Evolutionary conservation across 2,888 invertebrate species (phyloP).

Genomic region (Parnassius glacialis): DNA sequence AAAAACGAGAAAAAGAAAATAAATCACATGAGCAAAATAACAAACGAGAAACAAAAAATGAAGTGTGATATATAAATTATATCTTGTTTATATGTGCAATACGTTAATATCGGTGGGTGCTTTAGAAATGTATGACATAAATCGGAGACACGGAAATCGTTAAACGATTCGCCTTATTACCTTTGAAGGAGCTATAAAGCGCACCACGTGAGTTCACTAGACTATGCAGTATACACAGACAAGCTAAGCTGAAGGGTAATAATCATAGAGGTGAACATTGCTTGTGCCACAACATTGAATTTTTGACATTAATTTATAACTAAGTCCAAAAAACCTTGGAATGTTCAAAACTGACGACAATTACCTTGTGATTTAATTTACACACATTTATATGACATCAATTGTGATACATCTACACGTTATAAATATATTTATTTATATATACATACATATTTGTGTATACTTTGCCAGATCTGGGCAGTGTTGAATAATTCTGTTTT

Average conservation of each 20-base stretch:
- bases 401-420: too few species aligned
- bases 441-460: too few species aligned
- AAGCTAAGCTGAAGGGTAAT: conserved; percentile 67
- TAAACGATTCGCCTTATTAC: conserved; percentile 30
- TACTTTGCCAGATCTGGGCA: too few species aligned
- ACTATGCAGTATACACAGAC: conserved; percentile 56
- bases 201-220: conserved; percentile 45
- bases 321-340: conserved; percentile 60
- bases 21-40: conserved; percentile 50
- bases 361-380: not conserved
- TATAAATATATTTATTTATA: too few species aligned
- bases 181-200: conserved; percentile 49
- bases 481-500: too few species aligned
- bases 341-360: not conserved
- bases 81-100: not conserved
- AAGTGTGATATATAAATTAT: conserved; percentile 8
- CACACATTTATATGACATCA: not conserved
- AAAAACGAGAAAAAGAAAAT: conserved; percentile 43
- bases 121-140: conserved; percentile 4
- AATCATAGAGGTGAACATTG: conserved; percentile 54
- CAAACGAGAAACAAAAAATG: conserved; percentile 23
- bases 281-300: conserved; percentile 61
- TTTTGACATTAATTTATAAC: conserved; percentile 43
- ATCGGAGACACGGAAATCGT: conserved; percentile 17
- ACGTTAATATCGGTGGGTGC: not conserved